phyloP scores from a whole-genome alignment of 2,797 vertebrate species.

The Rhinoraja longicauda region DNA sequence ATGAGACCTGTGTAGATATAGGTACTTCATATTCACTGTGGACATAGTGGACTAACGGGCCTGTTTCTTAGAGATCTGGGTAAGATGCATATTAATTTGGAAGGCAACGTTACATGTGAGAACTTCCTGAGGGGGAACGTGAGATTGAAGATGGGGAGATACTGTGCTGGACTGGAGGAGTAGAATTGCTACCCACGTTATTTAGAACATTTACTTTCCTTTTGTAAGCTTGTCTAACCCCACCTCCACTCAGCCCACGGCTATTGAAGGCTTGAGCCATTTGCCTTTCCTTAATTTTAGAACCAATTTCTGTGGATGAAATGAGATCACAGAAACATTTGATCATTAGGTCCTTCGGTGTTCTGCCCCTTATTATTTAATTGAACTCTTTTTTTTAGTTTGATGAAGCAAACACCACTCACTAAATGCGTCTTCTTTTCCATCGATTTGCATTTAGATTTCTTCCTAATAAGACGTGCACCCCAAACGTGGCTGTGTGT shows the following conservation, averaged over 20 bases:
- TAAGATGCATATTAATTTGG: too few species aligned
- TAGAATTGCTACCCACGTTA: not conserved
- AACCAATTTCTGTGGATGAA: not conserved
- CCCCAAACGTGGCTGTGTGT: constrained; percentile 13
- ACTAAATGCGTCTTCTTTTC: not conserved
- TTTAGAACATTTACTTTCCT: not conserved
- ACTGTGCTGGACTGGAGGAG: too few species aligned
- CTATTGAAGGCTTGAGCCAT: not conserved
- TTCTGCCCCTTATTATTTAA: not conserved
- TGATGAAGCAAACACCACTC: not conserved
- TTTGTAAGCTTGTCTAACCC: not conserved
- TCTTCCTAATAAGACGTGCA: constrained; percentile 29
- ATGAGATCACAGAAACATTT: not conserved
- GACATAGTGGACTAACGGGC: too few species aligned
- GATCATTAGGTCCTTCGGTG: not conserved
- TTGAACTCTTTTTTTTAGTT: not conserved
- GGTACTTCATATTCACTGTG: too few species aligned
- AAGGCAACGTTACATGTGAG: too few species aligned
- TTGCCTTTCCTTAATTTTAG: not conserved
- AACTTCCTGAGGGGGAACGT: too few species aligned
- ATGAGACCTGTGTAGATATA: too few species aligned
- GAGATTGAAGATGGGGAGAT: too few species aligned
- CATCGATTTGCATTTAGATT: constrained; percentile 40
- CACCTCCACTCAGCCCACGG: not conserved
- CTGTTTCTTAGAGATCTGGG: too few species aligned